Percentiles rank a stretch among this genome's conserved stretches.
These are phyloP conservation scores for Hirudinaria manillensis DNA, from an alignment of 2,888 invertebrate species.

Conservation along the genomic window DNA sequence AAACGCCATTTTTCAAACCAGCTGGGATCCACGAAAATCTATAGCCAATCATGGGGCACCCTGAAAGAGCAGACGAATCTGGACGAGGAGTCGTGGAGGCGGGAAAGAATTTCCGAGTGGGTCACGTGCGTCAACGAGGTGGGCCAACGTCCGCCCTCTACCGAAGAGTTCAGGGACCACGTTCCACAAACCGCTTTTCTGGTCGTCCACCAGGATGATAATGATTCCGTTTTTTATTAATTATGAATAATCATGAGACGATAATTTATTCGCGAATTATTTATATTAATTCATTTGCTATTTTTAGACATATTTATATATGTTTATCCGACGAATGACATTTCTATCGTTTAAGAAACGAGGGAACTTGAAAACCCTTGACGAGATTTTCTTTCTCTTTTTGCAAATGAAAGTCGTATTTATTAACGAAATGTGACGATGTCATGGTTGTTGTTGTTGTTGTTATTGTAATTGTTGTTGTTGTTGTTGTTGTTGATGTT, in stretches of 20 bases:
- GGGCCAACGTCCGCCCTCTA: neutral
- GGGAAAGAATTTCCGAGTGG: neutral
- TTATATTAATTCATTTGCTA: no score
- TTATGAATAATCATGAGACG: neutral
- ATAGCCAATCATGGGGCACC: neutral
- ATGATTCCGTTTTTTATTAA: neutral
- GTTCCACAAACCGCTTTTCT: constrained; percentile 1
- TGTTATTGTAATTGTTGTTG: no score
- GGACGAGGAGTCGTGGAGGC: neutral
- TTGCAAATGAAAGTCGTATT: no score
- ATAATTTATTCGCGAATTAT: neutral
- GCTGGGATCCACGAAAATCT: neutral
- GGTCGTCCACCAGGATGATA: neutral
- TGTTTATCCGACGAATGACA: no score
- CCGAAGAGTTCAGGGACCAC: neutral
- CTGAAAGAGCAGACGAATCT: neutral
- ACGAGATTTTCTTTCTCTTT: no score
- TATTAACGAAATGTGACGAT: no score
- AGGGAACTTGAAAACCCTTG: no score
- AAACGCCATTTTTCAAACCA: neutral
- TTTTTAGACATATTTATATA: no score
- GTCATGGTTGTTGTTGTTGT: no score
- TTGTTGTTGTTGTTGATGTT: no score
- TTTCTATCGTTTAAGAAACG: no score
- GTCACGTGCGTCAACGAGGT: neutral